These are phyloP conservation scores for Mechanitis mazaeus DNA, from an alignment of 2,888 invertebrate species.

Conservation along the genomic window DNA sequence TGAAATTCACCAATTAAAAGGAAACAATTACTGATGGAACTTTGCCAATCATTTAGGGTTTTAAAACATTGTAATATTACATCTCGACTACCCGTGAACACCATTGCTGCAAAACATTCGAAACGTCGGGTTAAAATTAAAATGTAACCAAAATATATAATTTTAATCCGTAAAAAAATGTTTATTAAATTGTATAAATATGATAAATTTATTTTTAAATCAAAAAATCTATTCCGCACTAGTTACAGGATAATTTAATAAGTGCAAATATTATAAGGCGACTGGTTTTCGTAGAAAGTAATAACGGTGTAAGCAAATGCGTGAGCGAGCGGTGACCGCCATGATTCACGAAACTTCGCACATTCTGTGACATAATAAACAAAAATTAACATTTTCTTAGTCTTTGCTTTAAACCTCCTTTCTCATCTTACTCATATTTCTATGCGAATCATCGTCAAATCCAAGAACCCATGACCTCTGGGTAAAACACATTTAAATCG, in stretches of 20 bases:
- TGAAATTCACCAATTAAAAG: too few species aligned
- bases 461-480: conserved; percentile 28
- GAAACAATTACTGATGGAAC: too few species aligned
- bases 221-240: neutral
- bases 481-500: conserved; percentile 7
- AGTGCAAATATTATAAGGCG: conserved; percentile 29
- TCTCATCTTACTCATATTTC: conserved; percentile 55
- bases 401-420: conserved; percentile 48
- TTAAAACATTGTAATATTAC: too few species aligned
- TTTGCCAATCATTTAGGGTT: too few species aligned
- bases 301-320: conserved; percentile 64
- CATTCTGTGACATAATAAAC: conserved; percentile 70
- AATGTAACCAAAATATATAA: too few species aligned
- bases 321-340: conserved; percentile 34
- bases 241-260: conserved; percentile 8
- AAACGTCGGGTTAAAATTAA: too few species aligned
- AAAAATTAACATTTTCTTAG: conserved; percentile 65
- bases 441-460: conserved; percentile 38
- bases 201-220: too few species aligned
- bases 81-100: too few species aligned
- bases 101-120: too few species aligned
- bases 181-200: too few species aligned
- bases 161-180: too few species aligned
- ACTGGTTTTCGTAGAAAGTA: conserved; percentile 60
- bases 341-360: conserved; percentile 68